Evolutionary conservation across 2,888 invertebrate species (phyloP).

Genomic region (Trissolcus japonicus): DNA sequence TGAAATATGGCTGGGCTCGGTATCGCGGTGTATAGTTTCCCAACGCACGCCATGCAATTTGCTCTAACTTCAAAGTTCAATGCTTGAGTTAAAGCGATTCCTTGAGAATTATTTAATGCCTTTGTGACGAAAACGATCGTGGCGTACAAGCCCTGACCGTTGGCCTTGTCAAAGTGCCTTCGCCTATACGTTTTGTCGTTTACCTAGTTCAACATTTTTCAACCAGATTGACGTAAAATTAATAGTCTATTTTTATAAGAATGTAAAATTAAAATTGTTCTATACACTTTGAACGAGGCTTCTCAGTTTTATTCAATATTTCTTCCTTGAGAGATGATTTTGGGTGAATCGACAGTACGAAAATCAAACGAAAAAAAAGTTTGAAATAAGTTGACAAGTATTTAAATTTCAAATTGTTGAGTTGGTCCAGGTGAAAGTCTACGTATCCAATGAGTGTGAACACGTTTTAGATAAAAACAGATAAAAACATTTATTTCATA

Average conservation of each 20-base stretch:
- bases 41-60: neutral
- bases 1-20: no score
- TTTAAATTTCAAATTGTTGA: no score
- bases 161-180: conserved; percentile 15
- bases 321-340: no score
- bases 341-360: no score
- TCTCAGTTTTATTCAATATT: no score
- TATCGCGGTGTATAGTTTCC: neutral
- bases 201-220: neutral
- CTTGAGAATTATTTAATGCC: conserved; percentile 32
- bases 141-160: conserved; percentile 21
- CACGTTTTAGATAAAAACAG: conserved; percentile 3
- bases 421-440: no score
- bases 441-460: neutral
- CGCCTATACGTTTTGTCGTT: neutral
- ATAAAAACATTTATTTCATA: neutral
- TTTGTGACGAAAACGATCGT: neutral
- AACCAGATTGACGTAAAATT: neutral
- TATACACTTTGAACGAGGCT: no score
- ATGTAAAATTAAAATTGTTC: no score
- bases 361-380: no score
- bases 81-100: conserved; percentile 9
- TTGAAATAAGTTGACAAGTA: no score
- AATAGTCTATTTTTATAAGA: no score
- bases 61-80: conserved; percentile 27